Base-by-base conservation (phyloP, 2,888 invertebrate species). In the Hemithea aestivaria region DNA sequence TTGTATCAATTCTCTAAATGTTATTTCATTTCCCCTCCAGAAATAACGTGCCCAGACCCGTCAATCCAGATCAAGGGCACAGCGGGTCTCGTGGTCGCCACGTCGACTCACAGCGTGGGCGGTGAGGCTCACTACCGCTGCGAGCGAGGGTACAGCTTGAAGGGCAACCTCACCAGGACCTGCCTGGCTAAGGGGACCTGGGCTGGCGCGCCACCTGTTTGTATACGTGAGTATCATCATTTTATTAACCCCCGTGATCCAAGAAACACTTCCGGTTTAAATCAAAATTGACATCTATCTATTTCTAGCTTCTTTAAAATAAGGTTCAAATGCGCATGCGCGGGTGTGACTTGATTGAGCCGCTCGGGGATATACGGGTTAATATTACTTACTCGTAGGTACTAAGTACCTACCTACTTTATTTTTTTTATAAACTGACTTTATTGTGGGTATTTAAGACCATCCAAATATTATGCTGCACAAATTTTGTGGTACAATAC, bases 91-190 rank as follows among this genome's bases (percentile, higher is more conserved):
- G 64, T 89, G 6, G 89, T 91, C 6, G 90, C 88, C 2, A 89
- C 90, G 0, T 88, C 88, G 7, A 91, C 92, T 0, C 89, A 91
- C 42, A 92, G 93, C 47, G 93, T 96, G 16, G 95, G 94, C 2
- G 93, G 94, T 0, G 88, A 92, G 25, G 94, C 94, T 0, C 92
- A 92, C 61, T 96, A 96, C 65, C 90, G 91, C 31, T 96, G 96
- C 69, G 92, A 93, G n/a, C 90, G 93, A 54, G 96, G 96, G 0
- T 92, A 93, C 62, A 90, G 89, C 35, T 88, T 96, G 73, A 89
- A 92, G 48, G 96, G 96, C 20, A 95, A 95, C 67, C 90, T 91
- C 29, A 94, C 94, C 0, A 89, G 96, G 50, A 84, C 89, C 4
- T 96, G 96, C 62, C 78, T 91, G 48, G 90, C 91, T 27, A 91